phyloP scores from a whole-genome alignment of 1,140 invertebrate species.

The Eumaeus atala region DNA sequence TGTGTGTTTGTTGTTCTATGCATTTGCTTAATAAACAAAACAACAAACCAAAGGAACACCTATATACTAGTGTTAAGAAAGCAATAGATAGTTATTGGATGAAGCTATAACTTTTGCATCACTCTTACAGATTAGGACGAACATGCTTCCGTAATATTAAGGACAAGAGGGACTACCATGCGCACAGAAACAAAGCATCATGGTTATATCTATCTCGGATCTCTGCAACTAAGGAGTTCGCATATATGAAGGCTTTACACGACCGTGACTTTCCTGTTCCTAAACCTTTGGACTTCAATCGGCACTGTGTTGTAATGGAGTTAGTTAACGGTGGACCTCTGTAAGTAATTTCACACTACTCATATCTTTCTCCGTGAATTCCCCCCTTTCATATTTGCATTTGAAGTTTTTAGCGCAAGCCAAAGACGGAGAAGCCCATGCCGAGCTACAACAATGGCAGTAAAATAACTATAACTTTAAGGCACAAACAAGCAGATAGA shows the following conservation, averaged over 20 bases:
- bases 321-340: constrained; percentile 86
- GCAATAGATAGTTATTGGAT: too few species aligned
- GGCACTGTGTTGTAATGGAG: constrained; percentile 98
- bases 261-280: constrained; percentile 96
- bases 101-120: background rate
- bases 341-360: constrained; percentile 64
- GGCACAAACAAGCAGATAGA: too few species aligned
- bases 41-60: too few species aligned
- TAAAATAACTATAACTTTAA: too few species aligned
- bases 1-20: too few species aligned
- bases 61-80: too few species aligned
- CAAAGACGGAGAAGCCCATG: too few species aligned
- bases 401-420: background rate
- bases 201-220: constrained; percentile 99
- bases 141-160: constrained; percentile 98
- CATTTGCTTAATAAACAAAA: too few species aligned
- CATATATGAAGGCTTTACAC: constrained; percentile 96
- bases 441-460: too few species aligned
- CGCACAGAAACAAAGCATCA: constrained; percentile 89
- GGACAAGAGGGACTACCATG: constrained; percentile 97
- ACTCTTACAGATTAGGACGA: constrained; percentile 84
- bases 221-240: constrained; percentile 98
- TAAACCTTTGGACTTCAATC: constrained; percentile 94
- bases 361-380: too few species aligned
- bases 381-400: too few species aligned